phyloP scores from a whole-genome alignment of 2,113 vertebrate genomes.

The Brachyhypopomus gauderio region DNA sequence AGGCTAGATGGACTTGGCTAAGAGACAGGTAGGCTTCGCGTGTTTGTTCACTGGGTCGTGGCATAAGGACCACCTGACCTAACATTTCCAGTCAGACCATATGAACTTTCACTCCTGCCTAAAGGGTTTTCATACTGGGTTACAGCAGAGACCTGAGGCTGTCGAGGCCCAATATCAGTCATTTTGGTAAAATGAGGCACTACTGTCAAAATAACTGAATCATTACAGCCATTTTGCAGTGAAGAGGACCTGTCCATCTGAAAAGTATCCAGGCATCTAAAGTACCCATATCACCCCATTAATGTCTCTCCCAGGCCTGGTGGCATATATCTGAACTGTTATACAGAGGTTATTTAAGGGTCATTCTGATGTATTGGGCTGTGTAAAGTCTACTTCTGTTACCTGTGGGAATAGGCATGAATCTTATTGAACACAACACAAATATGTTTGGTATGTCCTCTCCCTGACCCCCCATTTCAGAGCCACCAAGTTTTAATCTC shows the following conservation, averaged over 20 bases:
- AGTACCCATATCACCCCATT: constrained; percentile 26
- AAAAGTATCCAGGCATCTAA: constrained; percentile 23
- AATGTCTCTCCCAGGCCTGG: constrained; percentile 15
- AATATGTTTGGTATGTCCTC: constrained; percentile 57
- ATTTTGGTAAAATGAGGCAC: constrained; percentile 17
- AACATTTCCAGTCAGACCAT: background rate
- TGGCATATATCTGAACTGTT: constrained; percentile 35
- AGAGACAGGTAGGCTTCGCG: constrained; percentile 3
- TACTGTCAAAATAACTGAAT: constrained; percentile 39
- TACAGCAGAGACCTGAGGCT: background rate
- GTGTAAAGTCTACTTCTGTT: constrained; percentile 26
- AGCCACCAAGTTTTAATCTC: constrained; percentile 66
- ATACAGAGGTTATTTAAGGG: constrained; percentile 31
- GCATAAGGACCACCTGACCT: background rate
- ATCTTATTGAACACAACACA: constrained; percentile 50
- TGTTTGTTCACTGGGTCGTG: constrained; percentile 9
- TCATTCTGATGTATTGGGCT: constrained; percentile 45
- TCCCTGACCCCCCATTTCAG: constrained; percentile 55
- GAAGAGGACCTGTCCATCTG: constrained; percentile 29
- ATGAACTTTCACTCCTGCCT: constrained; percentile 1
- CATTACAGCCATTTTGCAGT: constrained; percentile 30
- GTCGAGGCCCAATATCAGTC: background rate
- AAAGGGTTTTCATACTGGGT: background rate
- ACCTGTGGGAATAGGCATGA: constrained; percentile 38
- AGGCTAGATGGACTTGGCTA: constrained; percentile 31